Percentiles rank a stretch among this genome's conserved stretches.
phyloP scores from a whole-genome alignment of 2,797 vertebrate genomes.

The Brachymystax lenok region DNA sequence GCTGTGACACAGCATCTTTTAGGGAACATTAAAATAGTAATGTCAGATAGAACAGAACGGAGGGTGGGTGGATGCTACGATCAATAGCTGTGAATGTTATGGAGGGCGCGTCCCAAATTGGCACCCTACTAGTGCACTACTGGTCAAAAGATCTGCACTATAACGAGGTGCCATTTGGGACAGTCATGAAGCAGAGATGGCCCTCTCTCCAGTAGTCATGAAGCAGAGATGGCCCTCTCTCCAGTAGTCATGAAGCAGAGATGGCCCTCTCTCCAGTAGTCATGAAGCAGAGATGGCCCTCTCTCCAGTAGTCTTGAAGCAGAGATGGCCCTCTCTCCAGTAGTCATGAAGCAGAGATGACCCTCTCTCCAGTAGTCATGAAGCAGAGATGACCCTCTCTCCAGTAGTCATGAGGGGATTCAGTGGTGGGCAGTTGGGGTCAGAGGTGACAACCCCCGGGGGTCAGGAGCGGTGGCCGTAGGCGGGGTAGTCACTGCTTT shows the following conservation, averaged over 20 bases:
- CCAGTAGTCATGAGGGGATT: slow-evolving; percentile 36
- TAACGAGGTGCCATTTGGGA: background rate
- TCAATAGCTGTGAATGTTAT: slow-evolving; percentile 35
- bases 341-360: slow-evolving; percentile 30
- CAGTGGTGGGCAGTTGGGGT: slow-evolving; percentile 47
- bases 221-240: slow-evolving; percentile 13
- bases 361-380: slow-evolving; percentile 29
- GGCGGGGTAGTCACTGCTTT: slow-evolving; percentile 48
- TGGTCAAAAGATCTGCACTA: background rate
- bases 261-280: background rate
- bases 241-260: slow-evolving; percentile 29
- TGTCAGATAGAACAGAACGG: background rate
- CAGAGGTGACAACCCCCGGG: slow-evolving; percentile 61
- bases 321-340: background rate
- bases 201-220: slow-evolving; percentile 14
- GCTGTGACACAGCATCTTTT: slow-evolving; percentile 32
- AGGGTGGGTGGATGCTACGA: background rate
- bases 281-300: slow-evolving; percentile 26
- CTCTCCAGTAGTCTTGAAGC: slow-evolving; percentile 30
- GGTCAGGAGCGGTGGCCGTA: slow-evolving; percentile 63
- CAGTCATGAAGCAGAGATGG: no score
- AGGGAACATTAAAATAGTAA: slow-evolving; percentile 19
- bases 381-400: background rate
- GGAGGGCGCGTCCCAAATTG: background rate
- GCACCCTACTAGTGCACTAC: background rate